Conservation (phyloP, 2,888 invertebrate species). For the Patella caerulea region DNA sequence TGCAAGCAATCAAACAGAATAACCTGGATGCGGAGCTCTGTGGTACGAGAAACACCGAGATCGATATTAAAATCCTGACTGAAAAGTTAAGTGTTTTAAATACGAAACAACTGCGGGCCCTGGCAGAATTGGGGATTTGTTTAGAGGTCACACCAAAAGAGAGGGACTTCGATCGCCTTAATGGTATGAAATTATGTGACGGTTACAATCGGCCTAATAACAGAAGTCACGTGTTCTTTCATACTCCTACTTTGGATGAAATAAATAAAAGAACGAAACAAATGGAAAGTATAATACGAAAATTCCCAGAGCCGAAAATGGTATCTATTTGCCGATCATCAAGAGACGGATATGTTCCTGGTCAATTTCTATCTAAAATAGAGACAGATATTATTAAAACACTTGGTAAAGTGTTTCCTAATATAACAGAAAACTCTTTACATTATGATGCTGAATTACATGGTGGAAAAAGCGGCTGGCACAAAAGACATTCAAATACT, state of each 20-base stretch:
- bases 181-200: slow-evolving; percentile 42
- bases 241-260: slow-evolving; percentile 36
- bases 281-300: slow-evolving; percentile 31
- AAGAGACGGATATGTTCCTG: slow-evolving; percentile 58
- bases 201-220: slow-evolving; percentile 44
- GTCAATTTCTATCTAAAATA: slow-evolving; percentile 45
- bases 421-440: slow-evolving; percentile 21
- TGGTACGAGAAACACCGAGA: too few relatives aligned
- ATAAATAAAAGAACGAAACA: slow-evolving; percentile 30
- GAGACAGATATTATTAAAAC: slow-evolving; percentile 43
- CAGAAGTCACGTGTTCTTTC: slow-evolving; percentile 36
- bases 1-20: too few relatives aligned
- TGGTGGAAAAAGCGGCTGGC: slow-evolving; percentile 53
- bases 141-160: slow-evolving; percentile 42
- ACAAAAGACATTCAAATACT: slow-evolving; percentile 13
- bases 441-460: slow-evolving; percentile 50
- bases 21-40: too few relatives aligned
- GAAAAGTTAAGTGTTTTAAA: too few relatives aligned
- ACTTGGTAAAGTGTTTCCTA: slow-evolving; percentile 30
- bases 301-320: slow-evolving; percentile 31
- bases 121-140: slow-evolving; percentile 48
- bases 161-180: slow-evolving; percentile 11
- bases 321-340: slow-evolving; percentile 56
- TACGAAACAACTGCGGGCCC: slow-evolving; percentile 33
- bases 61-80: too few relatives aligned